Evolutionary conservation across 2,888 invertebrate species (phyloP).

Genomic region (Zygogramma bicolorata): DNA sequence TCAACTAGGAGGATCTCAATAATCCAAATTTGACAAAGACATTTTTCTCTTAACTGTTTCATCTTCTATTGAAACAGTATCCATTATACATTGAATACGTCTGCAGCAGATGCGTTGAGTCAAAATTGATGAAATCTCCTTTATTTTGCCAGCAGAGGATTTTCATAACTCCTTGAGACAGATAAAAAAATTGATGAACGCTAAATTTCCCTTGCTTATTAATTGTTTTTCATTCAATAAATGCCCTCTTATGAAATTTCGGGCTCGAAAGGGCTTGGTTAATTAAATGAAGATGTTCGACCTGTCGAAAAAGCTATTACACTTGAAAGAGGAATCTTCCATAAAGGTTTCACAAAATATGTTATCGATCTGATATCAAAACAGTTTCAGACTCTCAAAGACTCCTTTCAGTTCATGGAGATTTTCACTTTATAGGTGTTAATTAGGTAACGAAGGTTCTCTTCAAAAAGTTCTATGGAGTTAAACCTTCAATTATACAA

Average conservation of each 20-base stretch:
- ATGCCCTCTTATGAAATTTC: not conserved
- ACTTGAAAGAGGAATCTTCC: not conserved
- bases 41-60: too few species aligned
- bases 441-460: slow-evolving; percentile 32
- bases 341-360: not conserved
- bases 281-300: not conserved
- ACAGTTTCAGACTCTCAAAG: slow-evolving; percentile 30
- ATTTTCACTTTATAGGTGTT: slow-evolving; percentile 37
- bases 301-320: not conserved
- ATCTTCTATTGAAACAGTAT: too few species aligned
- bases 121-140: too few species aligned
- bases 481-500: slow-evolving; percentile 39
- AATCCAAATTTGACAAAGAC: too few species aligned
- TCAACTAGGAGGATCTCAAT: too few species aligned
- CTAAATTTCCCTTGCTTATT: too few species aligned
- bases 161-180: too few species aligned
- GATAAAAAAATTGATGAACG: too few species aligned
- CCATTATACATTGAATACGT: too few species aligned
- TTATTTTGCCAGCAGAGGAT: too few species aligned
- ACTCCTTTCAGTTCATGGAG: slow-evolving; percentile 26
- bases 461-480: slow-evolving; percentile 33
- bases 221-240: not conserved
- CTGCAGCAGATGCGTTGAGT: too few species aligned
- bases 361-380: slow-evolving; percentile 27
- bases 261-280: not conserved